Evolutionary conservation across 2,888 invertebrate species (phyloP), one percentile per base, ranked within the genome.

Genomic region (Leptopilina drosophilae): DNA sequence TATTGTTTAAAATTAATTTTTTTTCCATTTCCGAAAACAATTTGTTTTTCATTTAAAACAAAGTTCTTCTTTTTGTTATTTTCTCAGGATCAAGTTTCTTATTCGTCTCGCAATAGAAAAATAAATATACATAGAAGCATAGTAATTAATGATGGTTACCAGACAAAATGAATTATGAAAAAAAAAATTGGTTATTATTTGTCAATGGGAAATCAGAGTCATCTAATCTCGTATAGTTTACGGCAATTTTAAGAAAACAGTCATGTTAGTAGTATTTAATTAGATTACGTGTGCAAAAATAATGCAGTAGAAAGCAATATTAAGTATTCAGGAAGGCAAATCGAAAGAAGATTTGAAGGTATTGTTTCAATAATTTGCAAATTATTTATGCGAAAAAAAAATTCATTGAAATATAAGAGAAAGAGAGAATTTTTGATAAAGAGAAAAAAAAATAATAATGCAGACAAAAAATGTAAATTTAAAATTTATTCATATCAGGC

Each of bases 321-420:
- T 42, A 49, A 26, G 53, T 69, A 12, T 33, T 66, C 14, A 66
- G 12, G 49, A 26, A 20, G 49, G 42, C n/a, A 26, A 69, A 73
- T 40, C 6, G n/a, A 33, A 73, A n/a, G n/a, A 73, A 73, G 73
- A 53, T 49, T 9, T 26, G 56, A 56, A 73, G 73, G 73, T 73
- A 67, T 20, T 46, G 12, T 6, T 12, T 64, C 40, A 49, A 49
- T 11, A 49, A 49, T 49, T 49, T 49, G 49, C 49, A 49, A 49
- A 49, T 49, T 49, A 49, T 49, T 33, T 33, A 33, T 33, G 7
- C 46, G 49, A 49, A 3, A 49, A 33, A 33, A 20, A 33, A 33
- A 11, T 49, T 49, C 11, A 49, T 20, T 20, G 20, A 20, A 20
- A 20, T 20, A 49, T 49, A 7, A 42, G 11, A 11, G 49, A 49